Percentiles rank a stretch among this genome's conserved stretches.
Evolutionary conservation across 2,113 vertebrate genomes (phyloP).

Genomic region (Perca schrenkii): DNA sequence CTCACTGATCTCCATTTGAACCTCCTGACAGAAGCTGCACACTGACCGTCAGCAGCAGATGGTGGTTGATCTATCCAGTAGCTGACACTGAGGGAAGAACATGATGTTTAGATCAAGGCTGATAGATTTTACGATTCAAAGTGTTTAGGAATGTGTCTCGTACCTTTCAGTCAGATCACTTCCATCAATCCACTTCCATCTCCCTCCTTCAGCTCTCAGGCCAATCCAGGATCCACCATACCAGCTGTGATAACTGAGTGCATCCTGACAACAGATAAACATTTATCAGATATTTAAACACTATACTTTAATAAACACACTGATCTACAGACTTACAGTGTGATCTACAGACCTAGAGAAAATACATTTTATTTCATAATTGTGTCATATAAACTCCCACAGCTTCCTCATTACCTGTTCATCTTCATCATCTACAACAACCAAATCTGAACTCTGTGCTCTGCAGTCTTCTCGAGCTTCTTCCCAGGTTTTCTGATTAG

Average conservation of each 20-base stretch:
- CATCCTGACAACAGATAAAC: background rate
- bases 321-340: background rate
- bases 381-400: background rate
- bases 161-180: too few relatives aligned
- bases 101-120: too few relatives aligned
- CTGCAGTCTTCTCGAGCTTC: background rate
- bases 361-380: background rate
- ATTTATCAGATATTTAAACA: background rate
- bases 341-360: background rate
- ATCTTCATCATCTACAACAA: rapidly evolving
- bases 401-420: conserved; percentile 40
- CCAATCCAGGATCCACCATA: background rate
- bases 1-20: conserved; percentile 2
- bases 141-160: too few relatives aligned
- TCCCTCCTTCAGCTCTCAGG: too few relatives aligned
- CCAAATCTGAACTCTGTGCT: conserved; percentile 22
- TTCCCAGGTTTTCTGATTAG: background rate
- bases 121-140: too few relatives aligned
- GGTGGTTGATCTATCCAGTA: background rate
- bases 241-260: rapidly evolving
- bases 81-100: too few relatives aligned
- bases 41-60: background rate
- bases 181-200: too few relatives aligned
- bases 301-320: background rate
- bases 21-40: background rate